A percentile compares a stretch with the other conserved stretches of the same genome.
Conservation (phyloP, 2,888 invertebrate genomes). For the Scaptomyza parva region DNA sequence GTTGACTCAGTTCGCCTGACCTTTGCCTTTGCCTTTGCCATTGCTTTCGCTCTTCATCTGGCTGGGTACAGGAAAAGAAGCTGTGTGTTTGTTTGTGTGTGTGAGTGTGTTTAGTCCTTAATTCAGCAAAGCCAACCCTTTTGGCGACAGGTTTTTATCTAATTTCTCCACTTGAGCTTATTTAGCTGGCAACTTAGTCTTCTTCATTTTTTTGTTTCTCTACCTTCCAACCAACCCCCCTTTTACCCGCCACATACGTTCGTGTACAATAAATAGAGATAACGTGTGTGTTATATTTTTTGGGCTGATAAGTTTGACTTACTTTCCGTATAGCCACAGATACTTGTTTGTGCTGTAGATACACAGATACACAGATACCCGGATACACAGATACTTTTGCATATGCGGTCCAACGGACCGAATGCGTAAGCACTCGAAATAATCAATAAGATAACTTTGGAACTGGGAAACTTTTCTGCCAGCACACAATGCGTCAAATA, state of each 20-base stretch:
- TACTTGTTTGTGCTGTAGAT: constrained; percentile 17
- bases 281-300: constrained; percentile 55
- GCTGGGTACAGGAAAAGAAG: constrained; percentile 18
- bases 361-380: constrained; percentile 34
- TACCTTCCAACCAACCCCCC: background rate
- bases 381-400: constrained; percentile 40
- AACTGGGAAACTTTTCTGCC: constrained; percentile 46
- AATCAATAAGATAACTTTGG: constrained; percentile 77
- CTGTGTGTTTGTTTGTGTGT: constrained; percentile 25
- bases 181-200: constrained; percentile 35
- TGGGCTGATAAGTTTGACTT: constrained; percentile 74
- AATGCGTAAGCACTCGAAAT: constrained; percentile 76
- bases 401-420: constrained; percentile 52
- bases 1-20: constrained; percentile 53
- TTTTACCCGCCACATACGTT: constrained; percentile 9
- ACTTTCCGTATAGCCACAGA: constrained; percentile 55
- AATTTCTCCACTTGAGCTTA: constrained; percentile 77
- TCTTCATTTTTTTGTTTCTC: constrained; percentile 21
- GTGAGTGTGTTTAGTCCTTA: constrained; percentile 39
- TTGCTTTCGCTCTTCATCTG: background rate
- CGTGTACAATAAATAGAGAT: constrained; percentile 58
- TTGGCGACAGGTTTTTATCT: constrained; percentile 76
- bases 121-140: constrained; percentile 66
- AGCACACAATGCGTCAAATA: constrained; percentile 54
- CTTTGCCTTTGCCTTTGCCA: constrained; percentile 37